Evolutionary conservation across 2,888 invertebrate genomes (phyloP), one percentile per base, ranked within the genome.

Genomic region (Yponomeuta plumbellus): DNA sequence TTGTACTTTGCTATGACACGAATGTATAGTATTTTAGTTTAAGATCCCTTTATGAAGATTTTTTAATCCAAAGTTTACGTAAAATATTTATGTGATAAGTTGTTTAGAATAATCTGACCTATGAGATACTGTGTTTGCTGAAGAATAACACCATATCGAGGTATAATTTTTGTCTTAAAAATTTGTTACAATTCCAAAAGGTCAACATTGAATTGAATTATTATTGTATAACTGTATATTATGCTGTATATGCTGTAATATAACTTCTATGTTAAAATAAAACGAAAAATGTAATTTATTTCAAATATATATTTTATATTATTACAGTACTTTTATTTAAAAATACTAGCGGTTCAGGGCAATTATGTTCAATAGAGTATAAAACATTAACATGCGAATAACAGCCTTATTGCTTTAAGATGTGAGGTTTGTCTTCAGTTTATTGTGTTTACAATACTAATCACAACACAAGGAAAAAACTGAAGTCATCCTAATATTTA

Each of bases 231-330:
- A n/a, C n/a, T n/a, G n/a, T n/a, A n/a, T n/a, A n/a, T n/a, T n/a
- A n/a, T n/a, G n/a, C n/a, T n/a, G n/a, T n/a, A 59, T 22, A 22
- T 59, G 21, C 21, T 59, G 22, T 20, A 59, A 20, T 59, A 59
- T 59, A 59, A 20, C 11, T 52, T 13, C 23, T 58, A 44, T 66
- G 44, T 62, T 61, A 34, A n/a, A 61, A 61, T 57, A 61, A 70
- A 68, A 67, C 65, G 67, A 65, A 66, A 68, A 61, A 61, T 66
- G 68, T 69, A 65, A 63, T 66, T 68, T 72, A 74, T 76, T 69
- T 66, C 75, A 67, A 70, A 73, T 67, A 73, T 74, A 67, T 74
- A 75, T 70, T 73, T 83, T 69, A 75, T 73, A 21, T 80, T 84
- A 86, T 61, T 76, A 79, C 71, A 74, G 79, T 67, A 20, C 21